These are phyloP conservation scores for Parnassius apollo DNA, from an alignment of 2,888 invertebrate species.

Conservation along the genomic window DNA sequence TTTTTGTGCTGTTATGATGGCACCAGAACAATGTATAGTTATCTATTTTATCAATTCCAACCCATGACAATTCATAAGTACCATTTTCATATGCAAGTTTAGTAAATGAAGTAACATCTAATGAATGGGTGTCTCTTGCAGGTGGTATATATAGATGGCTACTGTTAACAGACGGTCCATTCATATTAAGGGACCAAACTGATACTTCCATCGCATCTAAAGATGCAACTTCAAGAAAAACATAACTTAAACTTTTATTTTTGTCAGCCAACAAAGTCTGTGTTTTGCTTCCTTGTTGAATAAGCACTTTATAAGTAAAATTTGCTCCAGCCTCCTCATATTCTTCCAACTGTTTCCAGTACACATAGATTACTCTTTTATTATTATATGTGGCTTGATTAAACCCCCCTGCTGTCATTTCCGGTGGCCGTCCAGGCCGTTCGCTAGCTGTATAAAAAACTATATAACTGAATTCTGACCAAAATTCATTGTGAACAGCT, in stretches of 20 bases:
- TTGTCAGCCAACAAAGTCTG: constrained; percentile 65
- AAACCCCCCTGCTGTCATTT: constrained; percentile 87
- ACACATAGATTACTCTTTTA: constrained; percentile 84
- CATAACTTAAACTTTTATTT: constrained; percentile 82
- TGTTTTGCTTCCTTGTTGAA: constrained; percentile 52
- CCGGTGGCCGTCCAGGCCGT: constrained; percentile 84
- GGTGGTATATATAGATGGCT: constrained; percentile 84
- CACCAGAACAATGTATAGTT: constrained; percentile 94
- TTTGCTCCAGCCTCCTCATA: constrained; percentile 87
- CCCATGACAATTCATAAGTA: constrained; percentile 82
- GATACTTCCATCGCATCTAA: constrained; percentile 69
- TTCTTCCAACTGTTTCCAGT: constrained; percentile 88
- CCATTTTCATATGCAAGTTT: constrained; percentile 87
- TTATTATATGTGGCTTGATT: constrained; percentile 79
- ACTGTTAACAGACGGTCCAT: constrained; percentile 79
- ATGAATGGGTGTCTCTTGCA: constrained; percentile 62
- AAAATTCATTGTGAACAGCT: constrained; percentile 81
- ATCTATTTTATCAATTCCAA: constrained; percentile 75
- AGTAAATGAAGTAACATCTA: constrained; percentile 81
- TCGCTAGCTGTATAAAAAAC: constrained; percentile 83
- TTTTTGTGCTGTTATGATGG: constrained; percentile 63
- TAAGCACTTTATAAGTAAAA: constrained; percentile 85
- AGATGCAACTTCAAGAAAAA: constrained; percentile 78
- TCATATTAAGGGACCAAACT: constrained; percentile 82
- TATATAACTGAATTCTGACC: constrained; percentile 85